Conservation (phyloP, 2,797 vertebrate species). For the Tangara arthus region DNA sequence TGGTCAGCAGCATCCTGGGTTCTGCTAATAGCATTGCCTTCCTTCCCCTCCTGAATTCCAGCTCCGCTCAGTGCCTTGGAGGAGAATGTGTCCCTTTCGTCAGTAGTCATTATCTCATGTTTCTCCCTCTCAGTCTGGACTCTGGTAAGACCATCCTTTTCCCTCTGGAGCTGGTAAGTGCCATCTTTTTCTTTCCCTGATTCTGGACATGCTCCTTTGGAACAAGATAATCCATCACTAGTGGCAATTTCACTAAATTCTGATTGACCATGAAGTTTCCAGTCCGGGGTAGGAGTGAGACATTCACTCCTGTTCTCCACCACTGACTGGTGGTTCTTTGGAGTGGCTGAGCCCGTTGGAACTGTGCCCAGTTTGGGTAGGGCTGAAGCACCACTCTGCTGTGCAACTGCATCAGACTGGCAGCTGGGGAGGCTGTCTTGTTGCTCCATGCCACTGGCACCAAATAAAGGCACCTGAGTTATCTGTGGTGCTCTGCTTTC, state of each 20-base stretch:
- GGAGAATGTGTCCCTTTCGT: not conserved
- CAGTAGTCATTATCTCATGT: not conserved
- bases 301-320: not conserved
- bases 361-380: constrained; percentile 6
- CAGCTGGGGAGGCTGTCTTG: not conserved
- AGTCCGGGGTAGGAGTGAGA: constrained; percentile 38
- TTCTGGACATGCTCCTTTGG: not conserved
- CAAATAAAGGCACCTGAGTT: not conserved
- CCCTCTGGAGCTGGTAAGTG: not conserved
- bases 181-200: not conserved
- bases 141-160: not conserved
- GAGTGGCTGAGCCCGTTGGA: not conserved
- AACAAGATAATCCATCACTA: not conserved
- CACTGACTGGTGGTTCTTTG: not conserved
- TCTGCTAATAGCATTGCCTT: constrained; percentile 28
- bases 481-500: constrained; percentile 6
- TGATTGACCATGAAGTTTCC: constrained; percentile 11
- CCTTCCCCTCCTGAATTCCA: constrained; percentile 34
- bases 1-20: constrained; percentile 71
- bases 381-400: not conserved
- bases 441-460: not conserved
- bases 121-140: not conserved
- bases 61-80: constrained; percentile 14
- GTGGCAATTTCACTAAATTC: not conserved
- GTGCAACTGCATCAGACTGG: not conserved